Evolutionary conservation across 53 echinoderm and acorn worm genomes (phyloP).

Genomic region (Holothuria leucospilota): DNA sequence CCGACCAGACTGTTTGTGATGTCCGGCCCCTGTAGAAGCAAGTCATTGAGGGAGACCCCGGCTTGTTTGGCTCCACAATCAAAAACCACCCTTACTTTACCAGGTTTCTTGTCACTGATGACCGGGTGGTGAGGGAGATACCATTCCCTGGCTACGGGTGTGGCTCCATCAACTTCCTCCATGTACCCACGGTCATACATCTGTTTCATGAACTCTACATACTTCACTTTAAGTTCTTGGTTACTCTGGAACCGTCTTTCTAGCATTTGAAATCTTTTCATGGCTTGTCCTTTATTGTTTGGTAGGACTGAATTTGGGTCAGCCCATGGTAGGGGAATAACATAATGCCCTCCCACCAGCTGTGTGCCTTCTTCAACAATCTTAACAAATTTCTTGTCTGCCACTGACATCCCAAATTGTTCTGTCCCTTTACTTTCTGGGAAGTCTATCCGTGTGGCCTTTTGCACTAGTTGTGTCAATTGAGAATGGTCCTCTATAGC

Average conservation of each 20-base stretch:
- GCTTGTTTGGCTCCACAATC: conserved; percentile 51
- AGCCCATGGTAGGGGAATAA: conserved; percentile 44
- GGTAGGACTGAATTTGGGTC: conserved; percentile 41
- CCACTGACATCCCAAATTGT: too few relatives aligned
- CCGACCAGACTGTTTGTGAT: conserved; percentile 48
- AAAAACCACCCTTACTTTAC: conserved; percentile 50
- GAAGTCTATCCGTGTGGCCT: conserved; percentile 55
- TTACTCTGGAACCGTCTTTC: conserved; percentile 43
- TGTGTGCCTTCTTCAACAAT: conserved; percentile 33
- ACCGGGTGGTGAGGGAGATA: conserved; percentile 35
- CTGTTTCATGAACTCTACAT: conserved; percentile 40
- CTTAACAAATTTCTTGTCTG: conserved; percentile 47
- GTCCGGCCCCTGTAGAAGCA: conserved; percentile 52
- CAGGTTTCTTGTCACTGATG: conserved; percentile 39
- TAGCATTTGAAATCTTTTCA: conserved; percentile 34
- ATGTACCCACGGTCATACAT: conserved; percentile 38
- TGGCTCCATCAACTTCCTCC: conserved; percentile 33
- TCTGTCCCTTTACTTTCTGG: conserved; percentile 43
- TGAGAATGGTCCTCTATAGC: conserved; percentile 13
- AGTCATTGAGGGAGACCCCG: conserved; percentile 47
- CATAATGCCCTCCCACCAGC: conserved; percentile 50
- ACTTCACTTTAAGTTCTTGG: conserved; percentile 30
- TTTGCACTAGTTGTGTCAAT: conserved; percentile 1
- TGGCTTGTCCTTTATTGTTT: conserved; percentile 50
- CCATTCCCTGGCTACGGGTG: not conserved